These are phyloP conservation scores for Aricia agestis DNA, from an alignment of 1,140 invertebrate genomes.

Conservation along the genomic window DNA sequence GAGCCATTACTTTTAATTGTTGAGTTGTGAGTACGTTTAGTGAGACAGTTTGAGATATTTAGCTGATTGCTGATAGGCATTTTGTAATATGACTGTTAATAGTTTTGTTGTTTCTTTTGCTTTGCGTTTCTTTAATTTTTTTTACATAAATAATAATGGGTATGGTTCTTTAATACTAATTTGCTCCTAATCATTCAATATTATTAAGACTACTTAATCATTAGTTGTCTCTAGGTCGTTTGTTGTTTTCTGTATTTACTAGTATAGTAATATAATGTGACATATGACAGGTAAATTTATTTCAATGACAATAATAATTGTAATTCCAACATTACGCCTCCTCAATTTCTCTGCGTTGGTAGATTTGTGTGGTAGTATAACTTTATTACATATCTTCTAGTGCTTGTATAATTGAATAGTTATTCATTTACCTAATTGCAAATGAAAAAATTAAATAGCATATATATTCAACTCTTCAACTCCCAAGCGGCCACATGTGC, in stretches of 20 bases:
- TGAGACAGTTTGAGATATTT: neutral
- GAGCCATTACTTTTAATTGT: slow-evolving; percentile 1
- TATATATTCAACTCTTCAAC: no score
- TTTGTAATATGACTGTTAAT: neutral
- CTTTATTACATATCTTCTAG: neutral
- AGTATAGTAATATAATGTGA: neutral
- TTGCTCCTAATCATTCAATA: no score
- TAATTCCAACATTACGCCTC: neutral
- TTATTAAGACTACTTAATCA: neutral
- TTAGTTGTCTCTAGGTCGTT: neutral
- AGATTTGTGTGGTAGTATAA: neutral
- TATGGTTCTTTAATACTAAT: no score
- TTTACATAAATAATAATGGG: no score
- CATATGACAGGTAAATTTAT: neutral
- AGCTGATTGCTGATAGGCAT: neutral
- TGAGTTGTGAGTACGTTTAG: neutral
- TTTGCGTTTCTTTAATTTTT: no score
- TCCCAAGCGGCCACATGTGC: no score
- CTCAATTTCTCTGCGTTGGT: neutral
- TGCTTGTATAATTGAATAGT: neutral
- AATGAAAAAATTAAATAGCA: no score
- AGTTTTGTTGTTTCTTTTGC: neutral
- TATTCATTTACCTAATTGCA: no score
- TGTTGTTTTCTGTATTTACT: neutral
- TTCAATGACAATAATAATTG: neutral